Evolutionary conservation across 2,888 invertebrate genomes (phyloP).

Genomic region (Eupithecia vulgata): DNA sequence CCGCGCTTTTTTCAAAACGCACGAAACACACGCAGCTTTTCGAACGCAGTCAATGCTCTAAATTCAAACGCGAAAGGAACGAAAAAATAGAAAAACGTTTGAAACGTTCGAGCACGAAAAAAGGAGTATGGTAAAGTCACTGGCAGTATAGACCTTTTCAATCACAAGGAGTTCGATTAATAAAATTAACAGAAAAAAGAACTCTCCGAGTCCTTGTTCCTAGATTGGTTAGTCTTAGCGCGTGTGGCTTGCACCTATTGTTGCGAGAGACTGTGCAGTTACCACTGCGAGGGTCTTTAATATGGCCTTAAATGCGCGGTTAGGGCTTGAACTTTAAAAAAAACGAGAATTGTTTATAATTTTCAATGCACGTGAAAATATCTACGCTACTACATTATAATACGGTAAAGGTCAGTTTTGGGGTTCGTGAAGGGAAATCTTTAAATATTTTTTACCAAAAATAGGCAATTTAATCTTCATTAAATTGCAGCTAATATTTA

Average conservation of each 20-base stretch:
- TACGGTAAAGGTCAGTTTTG: too few species aligned
- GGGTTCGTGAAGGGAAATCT: too few species aligned
- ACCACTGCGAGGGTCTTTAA: slow-evolving; percentile 27
- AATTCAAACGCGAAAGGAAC: background rate
- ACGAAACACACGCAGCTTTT: slow-evolving; percentile 11
- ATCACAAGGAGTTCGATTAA: background rate
- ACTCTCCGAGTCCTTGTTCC: slow-evolving; percentile 57
- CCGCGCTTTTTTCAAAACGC: slow-evolving; percentile 39
- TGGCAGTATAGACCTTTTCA: background rate
- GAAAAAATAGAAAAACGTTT: background rate
- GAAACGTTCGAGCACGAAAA: background rate
- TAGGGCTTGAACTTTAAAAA: slow-evolving; percentile 16
- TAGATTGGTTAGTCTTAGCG: slow-evolving; percentile 39
- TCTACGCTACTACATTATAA: background rate
- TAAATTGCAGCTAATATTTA: too few species aligned
- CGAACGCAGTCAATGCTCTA: background rate
- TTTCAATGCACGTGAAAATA: background rate
- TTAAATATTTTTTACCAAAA: too few species aligned
- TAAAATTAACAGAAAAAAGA: background rate
- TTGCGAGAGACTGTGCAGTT: slow-evolving; percentile 31
- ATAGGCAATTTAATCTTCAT: too few species aligned
- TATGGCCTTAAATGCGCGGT: slow-evolving; percentile 28
- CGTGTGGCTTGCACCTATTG: slow-evolving; percentile 35
- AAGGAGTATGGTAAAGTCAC: background rate
- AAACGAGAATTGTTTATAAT: background rate